Evolutionary conservation across 2,113 vertebrate species (phyloP).

Genomic region (Opisthocomus hoazin): DNA sequence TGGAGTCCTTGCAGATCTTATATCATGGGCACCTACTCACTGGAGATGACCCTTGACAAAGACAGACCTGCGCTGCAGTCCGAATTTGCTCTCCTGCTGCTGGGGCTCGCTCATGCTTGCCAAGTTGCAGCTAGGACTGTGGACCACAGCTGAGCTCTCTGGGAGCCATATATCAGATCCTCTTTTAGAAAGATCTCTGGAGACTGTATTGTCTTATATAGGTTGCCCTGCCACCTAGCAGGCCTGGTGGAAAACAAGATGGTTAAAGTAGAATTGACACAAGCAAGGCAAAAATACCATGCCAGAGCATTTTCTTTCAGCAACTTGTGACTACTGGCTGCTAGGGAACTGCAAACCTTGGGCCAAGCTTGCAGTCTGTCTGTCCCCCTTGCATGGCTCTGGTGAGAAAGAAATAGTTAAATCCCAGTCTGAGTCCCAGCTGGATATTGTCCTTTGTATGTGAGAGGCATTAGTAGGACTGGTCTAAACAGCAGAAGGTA

Average conservation of each 20-base stretch:
- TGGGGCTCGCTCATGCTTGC: neutral
- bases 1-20: neutral
- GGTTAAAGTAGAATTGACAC: neutral
- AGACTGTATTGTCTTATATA: neutral
- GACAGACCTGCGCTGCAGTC: neutral
- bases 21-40: neutral
- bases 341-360: neutral
- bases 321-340: neutral
- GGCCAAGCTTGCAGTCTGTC: neutral
- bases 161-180: neutral
- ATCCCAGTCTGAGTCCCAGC: neutral
- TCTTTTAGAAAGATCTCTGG: neutral
- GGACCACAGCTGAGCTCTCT: neutral
- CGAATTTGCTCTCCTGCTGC: neutral
- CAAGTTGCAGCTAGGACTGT: neutral
- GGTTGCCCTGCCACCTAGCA: neutral
- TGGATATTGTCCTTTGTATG: neutral
- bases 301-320: neutral
- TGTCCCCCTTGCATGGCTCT: neutral
- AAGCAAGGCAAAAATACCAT: neutral
- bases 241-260: neutral
- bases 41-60: neutral
- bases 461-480: neutral
- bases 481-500: neutral
- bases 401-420: neutral